Evolutionary conservation across 2,888 invertebrate genomes (phyloP).

Genomic region (Drosophila fulvimacula): DNA sequence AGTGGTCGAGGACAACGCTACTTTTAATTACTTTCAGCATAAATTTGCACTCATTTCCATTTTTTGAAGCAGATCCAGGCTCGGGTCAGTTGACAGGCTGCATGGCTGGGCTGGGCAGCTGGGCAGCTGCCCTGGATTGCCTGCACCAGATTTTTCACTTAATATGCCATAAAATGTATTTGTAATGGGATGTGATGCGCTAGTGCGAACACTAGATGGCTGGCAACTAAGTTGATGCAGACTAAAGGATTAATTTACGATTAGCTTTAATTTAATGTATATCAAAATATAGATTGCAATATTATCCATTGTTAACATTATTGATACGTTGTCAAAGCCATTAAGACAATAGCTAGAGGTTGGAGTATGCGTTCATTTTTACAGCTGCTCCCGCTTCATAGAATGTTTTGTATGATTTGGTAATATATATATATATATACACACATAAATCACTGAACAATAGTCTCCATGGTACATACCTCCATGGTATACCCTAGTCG

Average conservation of each 20-base stretch:
- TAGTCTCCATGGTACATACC: not conserved
- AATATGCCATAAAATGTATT: not conserved
- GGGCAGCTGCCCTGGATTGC: constrained; percentile 20
- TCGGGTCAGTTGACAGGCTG: constrained; percentile 4
- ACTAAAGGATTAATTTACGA: too few species aligned
- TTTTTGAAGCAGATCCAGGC: constrained; percentile 3
- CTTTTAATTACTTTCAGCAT: constrained; percentile 77
- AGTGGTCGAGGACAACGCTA: constrained; percentile 57
- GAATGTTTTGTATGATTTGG: too few species aligned
- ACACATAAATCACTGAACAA: too few species aligned
- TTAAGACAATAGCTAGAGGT: too few species aligned
- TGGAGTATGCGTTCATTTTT: too few species aligned
- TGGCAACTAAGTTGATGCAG: too few species aligned
- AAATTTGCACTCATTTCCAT: constrained; percentile 71
- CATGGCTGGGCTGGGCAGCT: not conserved
- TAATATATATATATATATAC: not conserved
- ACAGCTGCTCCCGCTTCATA: too few species aligned
- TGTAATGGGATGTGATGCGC: not conserved
- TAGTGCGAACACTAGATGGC: too few species aligned
- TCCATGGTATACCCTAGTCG: not conserved
- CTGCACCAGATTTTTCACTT: constrained; percentile 25
- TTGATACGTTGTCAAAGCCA: too few species aligned
- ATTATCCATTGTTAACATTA: too few species aligned
- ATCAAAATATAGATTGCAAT: too few species aligned
- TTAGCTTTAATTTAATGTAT: too few species aligned